Conservation (phyloP, 53 echinoderm and acorn worm species). For the Antedon mediterranea region DNA sequence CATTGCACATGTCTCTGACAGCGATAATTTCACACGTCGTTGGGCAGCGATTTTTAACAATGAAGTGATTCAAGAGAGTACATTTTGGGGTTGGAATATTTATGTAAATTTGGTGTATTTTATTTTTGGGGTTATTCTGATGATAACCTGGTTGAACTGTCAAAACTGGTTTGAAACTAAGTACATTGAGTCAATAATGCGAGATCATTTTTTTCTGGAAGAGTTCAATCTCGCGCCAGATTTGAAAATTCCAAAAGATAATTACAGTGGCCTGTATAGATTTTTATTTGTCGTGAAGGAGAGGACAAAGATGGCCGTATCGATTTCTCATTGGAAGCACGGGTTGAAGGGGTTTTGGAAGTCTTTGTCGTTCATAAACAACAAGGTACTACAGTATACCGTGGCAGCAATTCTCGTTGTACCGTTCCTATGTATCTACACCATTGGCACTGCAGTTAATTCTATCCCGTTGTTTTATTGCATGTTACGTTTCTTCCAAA, state of each 20-base stretch:
- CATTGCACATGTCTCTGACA: slow-evolving; percentile 25
- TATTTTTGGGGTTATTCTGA: slow-evolving; percentile 32
- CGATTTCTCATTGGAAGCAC: neutral
- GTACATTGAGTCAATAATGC: neutral
- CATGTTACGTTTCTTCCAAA: slow-evolving; percentile 37
- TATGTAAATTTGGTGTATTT: slow-evolving; percentile 35
- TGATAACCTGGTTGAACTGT: slow-evolving; percentile 36
- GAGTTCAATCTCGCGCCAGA: neutral
- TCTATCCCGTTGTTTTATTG: slow-evolving; percentile 60
- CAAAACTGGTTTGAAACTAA: slow-evolving; percentile 4
- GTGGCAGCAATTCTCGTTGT: neutral
- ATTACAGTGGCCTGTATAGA: neutral
- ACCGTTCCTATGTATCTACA: neutral
- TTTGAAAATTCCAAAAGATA: neutral
- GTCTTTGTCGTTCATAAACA: neutral
- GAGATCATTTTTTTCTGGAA: neutral
- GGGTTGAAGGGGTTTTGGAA: neutral
- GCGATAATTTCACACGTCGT: slow-evolving; percentile 14
- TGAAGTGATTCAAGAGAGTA: slow-evolving; percentile 16
- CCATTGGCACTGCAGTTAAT: slow-evolving; percentile 21
- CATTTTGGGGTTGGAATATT: slow-evolving; percentile 25
- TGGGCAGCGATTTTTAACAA: slow-evolving; percentile 25
- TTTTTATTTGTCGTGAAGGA: neutral
- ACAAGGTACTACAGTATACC: neutral
- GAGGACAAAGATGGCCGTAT: neutral